Percentiles rank a stretch among this genome's conserved stretches.
These are phyloP conservation scores for Drosophila atripex DNA, from an alignment of 2,888 invertebrate genomes.

Conservation along the genomic window DNA sequence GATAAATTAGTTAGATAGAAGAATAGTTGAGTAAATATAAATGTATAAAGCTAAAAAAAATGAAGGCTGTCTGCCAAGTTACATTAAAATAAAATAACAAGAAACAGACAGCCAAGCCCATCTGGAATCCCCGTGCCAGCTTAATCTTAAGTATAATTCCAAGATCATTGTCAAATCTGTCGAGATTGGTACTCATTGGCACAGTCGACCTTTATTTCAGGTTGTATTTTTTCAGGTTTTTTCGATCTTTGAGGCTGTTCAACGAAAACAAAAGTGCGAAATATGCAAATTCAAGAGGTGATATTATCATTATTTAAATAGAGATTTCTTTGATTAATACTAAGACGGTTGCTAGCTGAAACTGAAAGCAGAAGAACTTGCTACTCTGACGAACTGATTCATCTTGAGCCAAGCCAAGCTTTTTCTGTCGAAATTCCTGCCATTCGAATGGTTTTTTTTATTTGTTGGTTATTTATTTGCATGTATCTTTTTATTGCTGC, in stretches of 20 bases:
- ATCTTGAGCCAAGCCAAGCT: slow-evolving; percentile 39
- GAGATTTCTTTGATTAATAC: slow-evolving; percentile 51
- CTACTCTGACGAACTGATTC: slow-evolving; percentile 47
- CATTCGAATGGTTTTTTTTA: slow-evolving; percentile 33
- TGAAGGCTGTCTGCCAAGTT: not conserved
- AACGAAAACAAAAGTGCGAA: slow-evolving; percentile 71
- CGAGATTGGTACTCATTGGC: slow-evolving; percentile 73
- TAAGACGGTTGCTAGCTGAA: slow-evolving; percentile 58
- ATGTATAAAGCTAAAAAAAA: not conserved
- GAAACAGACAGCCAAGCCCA: slow-evolving; percentile 1
- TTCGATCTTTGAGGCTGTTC: slow-evolving; percentile 8
- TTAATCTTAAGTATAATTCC: slow-evolving; percentile 19
- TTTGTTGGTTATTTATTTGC: slow-evolving; percentile 70
- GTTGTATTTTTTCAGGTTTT: slow-evolving; percentile 43
- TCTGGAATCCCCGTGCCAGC: slow-evolving; percentile 11
- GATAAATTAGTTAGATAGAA: not conserved
- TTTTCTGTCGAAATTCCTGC: slow-evolving; percentile 36
- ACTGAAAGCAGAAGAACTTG: slow-evolving; percentile 46
- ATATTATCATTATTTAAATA: slow-evolving; percentile 69
- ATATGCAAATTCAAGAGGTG: slow-evolving; percentile 59
- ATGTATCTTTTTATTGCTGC: slow-evolving; percentile 70
- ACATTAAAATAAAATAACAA: not conserved
- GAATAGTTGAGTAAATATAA: not conserved
- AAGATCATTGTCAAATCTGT: slow-evolving; percentile 54
- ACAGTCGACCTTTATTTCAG: slow-evolving; percentile 72